Percentiles rank a stretch among this genome's conserved stretches.
Conservation (phyloP, 2,797 vertebrate genomes). For the Prunella strophiata region DNA sequence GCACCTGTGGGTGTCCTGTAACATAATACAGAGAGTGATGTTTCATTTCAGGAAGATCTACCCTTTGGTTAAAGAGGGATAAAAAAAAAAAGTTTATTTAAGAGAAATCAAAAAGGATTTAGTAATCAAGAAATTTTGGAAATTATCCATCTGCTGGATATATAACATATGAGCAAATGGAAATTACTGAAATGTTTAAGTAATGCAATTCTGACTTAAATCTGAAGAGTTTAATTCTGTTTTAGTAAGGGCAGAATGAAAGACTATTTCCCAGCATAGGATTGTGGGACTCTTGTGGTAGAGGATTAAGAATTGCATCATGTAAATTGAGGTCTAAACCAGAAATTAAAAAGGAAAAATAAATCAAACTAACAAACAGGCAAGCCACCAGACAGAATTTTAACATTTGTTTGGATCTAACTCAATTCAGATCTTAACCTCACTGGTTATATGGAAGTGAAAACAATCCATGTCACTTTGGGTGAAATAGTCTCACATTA, state of each 20-base stretch:
- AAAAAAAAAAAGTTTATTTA: constrained; percentile 46
- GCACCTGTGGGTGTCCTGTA: constrained; percentile 13
- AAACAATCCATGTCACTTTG: not conserved
- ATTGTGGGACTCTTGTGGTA: not conserved
- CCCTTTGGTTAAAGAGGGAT: constrained; percentile 11
- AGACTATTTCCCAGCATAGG: constrained; percentile 14
- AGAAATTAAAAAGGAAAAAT: constrained; percentile 54
- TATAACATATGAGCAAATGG: constrained; percentile 47
- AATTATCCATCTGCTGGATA: constrained; percentile 36
- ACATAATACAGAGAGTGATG: not conserved
- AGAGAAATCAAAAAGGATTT: constrained; percentile 57
- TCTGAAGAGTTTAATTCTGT: constrained; percentile 24
- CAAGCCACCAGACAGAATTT: not conserved
- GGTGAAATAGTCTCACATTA: constrained; percentile 29
- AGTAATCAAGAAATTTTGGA: constrained; percentile 68
- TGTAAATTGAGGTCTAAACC: constrained; percentile 26
- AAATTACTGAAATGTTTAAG: constrained; percentile 52
- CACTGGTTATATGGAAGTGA: constrained; percentile 6
- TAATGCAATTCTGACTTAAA: constrained; percentile 54
- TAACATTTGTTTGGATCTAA: constrained; percentile 38
- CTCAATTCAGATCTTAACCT: constrained; percentile 14
- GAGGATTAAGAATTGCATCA: constrained; percentile 18
- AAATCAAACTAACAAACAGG: not conserved
- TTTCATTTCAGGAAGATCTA: constrained; percentile 12
- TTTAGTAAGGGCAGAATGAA: not conserved